Base-by-base conservation (phyloP, 1,140 invertebrate species). In the Drosophila punjabiensis region DNA sequence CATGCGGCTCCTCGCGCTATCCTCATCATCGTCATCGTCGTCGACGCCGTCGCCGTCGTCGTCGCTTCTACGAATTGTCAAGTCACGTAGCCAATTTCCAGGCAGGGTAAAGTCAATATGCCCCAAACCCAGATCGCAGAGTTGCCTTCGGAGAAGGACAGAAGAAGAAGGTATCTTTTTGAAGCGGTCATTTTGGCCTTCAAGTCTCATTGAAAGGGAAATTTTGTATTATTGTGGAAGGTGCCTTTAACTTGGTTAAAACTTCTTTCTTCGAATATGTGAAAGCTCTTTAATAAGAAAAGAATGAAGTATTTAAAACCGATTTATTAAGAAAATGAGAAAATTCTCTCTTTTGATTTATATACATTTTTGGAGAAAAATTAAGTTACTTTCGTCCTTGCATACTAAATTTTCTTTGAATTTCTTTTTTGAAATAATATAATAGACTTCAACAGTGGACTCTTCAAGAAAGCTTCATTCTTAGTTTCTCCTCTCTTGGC, bases 51-150 rank as follows among this genome's bases (percentile, higher is more conserved):
- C 81, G 67, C 63, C 63, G 37, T 53, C 48, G 64, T n/a, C 73
- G 8, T 28, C 56, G 76, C 70, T 73, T 69, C 86, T 75, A 67
- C 71, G 75, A 74, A 82, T 85, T 90, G 85, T 89, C 86, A 90
- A 89, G 85, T 89, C 85, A 89, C 85, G 85, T 89, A 86, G 78
- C 86, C 86, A 90, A 89, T 90, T 89, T 89, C 64, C 79, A 81
- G 82, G 66, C 73, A 41, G 58, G 61, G 64, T 71, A 84, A 88
- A 88, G 85, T 88, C 85, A 88, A 88, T 88, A 88, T 83, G 83
- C 78, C 80, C 78, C 66, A 79, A 70, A 58, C 71, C 67, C 75
- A 56, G 69, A 75, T 37, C 61, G 53, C 37, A 41, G 35, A 52
- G 55, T 56, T 56, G 37, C 20, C 41, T 61, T 73, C 18, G 41